These are phyloP conservation scores for Tetanocera ferruginea DNA, from an alignment of 2,888 invertebrate species.

Conservation along the genomic window DNA sequence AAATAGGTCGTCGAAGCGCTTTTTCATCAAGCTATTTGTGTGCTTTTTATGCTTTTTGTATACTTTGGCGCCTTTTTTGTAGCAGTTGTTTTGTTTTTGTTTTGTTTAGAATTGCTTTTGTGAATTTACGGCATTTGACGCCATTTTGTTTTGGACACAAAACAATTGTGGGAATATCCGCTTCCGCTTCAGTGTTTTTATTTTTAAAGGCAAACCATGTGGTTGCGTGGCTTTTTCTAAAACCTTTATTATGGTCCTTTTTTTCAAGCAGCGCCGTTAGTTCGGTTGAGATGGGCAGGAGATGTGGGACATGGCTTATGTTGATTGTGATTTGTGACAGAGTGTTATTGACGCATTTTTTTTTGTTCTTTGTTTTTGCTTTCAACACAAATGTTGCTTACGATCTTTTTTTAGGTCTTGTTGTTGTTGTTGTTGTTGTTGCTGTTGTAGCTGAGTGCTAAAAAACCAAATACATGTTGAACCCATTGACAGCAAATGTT, in stretches of 20 bases:
- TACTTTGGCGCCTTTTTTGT: not conserved
- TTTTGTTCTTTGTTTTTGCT: not conserved
- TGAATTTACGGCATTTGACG: not conserved
- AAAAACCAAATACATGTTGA: slow-evolving; percentile 44
- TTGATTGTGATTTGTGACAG: no score
- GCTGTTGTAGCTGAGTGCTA: not conserved
- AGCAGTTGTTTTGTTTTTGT: not conserved
- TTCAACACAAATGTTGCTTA: not conserved
- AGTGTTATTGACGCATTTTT: no score
- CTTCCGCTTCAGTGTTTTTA: not conserved
- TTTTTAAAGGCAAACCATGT: not conserved
- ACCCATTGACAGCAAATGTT: slow-evolving; percentile 57
- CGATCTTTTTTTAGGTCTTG: not conserved
- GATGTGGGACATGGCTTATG: not conserved
- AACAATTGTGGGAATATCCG: slow-evolving; percentile 14
- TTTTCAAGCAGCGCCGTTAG: not conserved
- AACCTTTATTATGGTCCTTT: not conserved
- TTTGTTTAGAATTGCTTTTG: not conserved
- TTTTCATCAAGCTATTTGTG: no score
- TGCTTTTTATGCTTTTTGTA: no score
- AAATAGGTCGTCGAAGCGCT: not conserved
- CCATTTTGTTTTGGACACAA: slow-evolving; percentile 21
- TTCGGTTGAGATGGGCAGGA: no score
- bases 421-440: not conserved
- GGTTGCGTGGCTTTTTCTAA: not conserved